Evolutionary conservation across 92 coral and sea anemone genomes (phyloP), one percentile per base, ranked within the genome.

Genomic region (Desmophyllum pertusum): DNA sequence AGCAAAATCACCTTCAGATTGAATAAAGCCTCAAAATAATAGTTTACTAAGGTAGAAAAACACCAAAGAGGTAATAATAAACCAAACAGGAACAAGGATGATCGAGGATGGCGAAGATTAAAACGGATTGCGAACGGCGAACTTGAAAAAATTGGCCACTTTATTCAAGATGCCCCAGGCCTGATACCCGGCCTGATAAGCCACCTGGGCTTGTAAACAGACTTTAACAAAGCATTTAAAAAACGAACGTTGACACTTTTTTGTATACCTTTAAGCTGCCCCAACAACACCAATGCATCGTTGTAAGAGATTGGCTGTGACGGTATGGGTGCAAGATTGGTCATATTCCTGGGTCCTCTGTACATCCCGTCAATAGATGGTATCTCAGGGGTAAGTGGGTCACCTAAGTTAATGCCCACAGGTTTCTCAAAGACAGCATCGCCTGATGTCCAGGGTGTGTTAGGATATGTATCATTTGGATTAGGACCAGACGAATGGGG

Each of bases 301-400:
- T 81, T 83, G 78, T 86, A 94, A 19, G 98, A 92, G 67, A 96
- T 88, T 18, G 98, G 95, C 40, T 95, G 95, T 0, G 97, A 76
- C 13, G 99, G 99, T 39, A 96, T 91, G 30, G 90, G 57, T 13
- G 97, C 89, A 40, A 94, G 27, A 0, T 18, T 17, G 7, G 86
- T 92, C 17, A 81, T 71, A 42, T 90, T 92, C 68, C 39, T 35
- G 4, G 92, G 67, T 40, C 92, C 53, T n/a, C 98, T 84, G 86
- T 90, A 92, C 83, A 96, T 93, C 17, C 98, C 99, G 3, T 92
- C 93, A 6, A 88, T 77, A 21, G 99, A 84, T 0, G 99, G 98
- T 33, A 94, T 63, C 4, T 87, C 89, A 2, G 95, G 99, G 6
- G 99, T 94, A 10, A 84, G 88, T 0, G 97, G 95, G 70, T 94